Conservation (phyloP, 2,888 invertebrate species). For the Drosophila neonasuta region DNA sequence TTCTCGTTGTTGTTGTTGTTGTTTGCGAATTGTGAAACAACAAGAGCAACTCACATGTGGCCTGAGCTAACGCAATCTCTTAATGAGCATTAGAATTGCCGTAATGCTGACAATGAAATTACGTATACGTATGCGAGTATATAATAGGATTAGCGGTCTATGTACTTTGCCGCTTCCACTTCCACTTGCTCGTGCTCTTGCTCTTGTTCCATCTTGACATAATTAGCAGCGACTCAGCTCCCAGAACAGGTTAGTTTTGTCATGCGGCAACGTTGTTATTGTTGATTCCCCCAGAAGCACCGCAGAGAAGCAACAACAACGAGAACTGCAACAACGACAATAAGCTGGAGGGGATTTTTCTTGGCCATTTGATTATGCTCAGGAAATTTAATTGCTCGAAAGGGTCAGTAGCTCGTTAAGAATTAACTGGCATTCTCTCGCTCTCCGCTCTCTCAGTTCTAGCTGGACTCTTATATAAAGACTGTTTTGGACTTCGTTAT, state of each 20-base stretch:
- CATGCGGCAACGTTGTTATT: constrained; percentile 39
- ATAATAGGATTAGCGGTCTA: constrained; percentile 69
- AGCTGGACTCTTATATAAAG: constrained; percentile 54
- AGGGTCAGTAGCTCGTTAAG: constrained; percentile 68
- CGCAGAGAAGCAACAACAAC: background rate
- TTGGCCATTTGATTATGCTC: constrained; percentile 68
- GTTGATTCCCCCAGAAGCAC: background rate
- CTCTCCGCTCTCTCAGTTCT: background rate
- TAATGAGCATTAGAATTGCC: constrained; percentile 70
- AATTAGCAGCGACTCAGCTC: constrained; percentile 50
- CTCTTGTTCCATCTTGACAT: constrained; percentile 44
- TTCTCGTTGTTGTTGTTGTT: constrained; percentile 18
- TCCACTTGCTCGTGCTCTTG: constrained; percentile 15
- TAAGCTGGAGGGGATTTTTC: constrained; percentile 56
- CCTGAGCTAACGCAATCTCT: constrained; percentile 58
- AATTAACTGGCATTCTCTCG: constrained; percentile 45
- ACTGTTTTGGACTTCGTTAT: constrained; percentile 23
- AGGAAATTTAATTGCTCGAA: constrained; percentile 73
- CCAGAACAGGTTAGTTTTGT: constrained; percentile 56
- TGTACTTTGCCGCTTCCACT: constrained; percentile 21
- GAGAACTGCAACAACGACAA: constrained; percentile 9
- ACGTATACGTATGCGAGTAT: constrained; percentile 49
- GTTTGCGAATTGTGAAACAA: constrained; percentile 27
- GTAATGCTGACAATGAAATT: constrained; percentile 63
- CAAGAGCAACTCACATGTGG: constrained; percentile 39